These are phyloP conservation scores for Drosophila mimica DNA, from an alignment of 2,888 invertebrate species.

Conservation along the genomic window DNA sequence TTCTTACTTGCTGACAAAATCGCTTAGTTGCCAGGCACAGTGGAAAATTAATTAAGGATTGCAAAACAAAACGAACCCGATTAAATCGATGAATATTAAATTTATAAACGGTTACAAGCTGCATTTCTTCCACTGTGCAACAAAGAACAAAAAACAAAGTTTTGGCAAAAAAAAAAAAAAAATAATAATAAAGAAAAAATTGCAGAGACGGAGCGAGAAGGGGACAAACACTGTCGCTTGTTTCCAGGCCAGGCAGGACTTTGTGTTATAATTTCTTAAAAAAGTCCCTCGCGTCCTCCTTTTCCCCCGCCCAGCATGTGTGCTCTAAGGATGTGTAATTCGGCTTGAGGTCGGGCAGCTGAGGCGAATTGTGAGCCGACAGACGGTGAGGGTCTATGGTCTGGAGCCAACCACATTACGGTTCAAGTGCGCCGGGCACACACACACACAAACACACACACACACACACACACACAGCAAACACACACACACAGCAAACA, in stretches of 20 bases:
- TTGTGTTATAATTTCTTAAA: slow-evolving; percentile 50
- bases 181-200: neutral
- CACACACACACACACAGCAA: neutral
- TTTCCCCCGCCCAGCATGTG: slow-evolving; percentile 40
- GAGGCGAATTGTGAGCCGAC: slow-evolving; percentile 10
- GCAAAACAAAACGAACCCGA: neutral
- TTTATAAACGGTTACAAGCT: neutral
- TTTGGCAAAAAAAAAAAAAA: slow-evolving; percentile 15
- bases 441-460: neutral
- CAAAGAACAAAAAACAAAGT: slow-evolving; percentile 8
- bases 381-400: slow-evolving; percentile 3
- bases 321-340: slow-evolving; percentile 23
- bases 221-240: slow-evolving; percentile 34
- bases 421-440: slow-evolving; percentile 59
- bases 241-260: slow-evolving; percentile 34
- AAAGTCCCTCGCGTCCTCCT: slow-evolving; percentile 6
- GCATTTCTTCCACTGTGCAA: slow-evolving; percentile 37
- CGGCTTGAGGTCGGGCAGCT: slow-evolving; percentile 18
- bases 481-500: neutral
- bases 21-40: neutral
- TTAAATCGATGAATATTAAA: neutral
- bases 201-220: slow-evolving; percentile 7
- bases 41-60: slow-evolving; percentile 1
- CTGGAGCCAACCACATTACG: slow-evolving; percentile 1
- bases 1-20: slow-evolving; percentile 6